These are phyloP conservation scores for Crossaster papposus DNA, from an alignment of 53 echinoderm and acorn worm species.

Conservation along the genomic window DNA sequence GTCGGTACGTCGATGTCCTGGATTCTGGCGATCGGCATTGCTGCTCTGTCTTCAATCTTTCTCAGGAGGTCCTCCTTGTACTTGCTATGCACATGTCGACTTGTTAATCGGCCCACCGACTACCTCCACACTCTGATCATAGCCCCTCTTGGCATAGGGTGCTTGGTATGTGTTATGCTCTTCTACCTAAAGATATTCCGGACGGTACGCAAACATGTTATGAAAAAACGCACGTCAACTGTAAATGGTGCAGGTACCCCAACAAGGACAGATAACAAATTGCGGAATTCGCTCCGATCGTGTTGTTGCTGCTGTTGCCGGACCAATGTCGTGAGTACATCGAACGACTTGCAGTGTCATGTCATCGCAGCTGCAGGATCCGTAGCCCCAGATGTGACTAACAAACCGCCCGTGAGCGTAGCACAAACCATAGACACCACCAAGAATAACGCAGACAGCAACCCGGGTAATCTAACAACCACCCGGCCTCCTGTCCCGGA, in stretches of 20 bases:
- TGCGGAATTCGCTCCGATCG: not conserved
- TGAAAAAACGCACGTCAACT: conserved; percentile 53
- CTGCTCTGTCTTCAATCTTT: conserved; percentile 45
- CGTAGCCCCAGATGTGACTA: not conserved
- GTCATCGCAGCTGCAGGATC: not conserved
- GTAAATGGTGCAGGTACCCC: not conserved
- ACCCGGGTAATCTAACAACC: not conserved
- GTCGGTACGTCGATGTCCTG: conserved; percentile 68
- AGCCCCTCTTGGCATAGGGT: conserved; percentile 70
- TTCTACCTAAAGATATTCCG: conserved; percentile 79
- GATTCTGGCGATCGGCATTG: conserved; percentile 60
- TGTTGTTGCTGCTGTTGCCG: not conserved
- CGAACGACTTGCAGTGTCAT: not conserved
- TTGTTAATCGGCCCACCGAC: conserved; percentile 8
- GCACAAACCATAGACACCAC: not conserved
- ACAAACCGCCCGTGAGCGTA: conserved; percentile 1
- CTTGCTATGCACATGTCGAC: conserved; percentile 70
- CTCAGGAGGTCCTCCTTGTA: conserved; percentile 64
- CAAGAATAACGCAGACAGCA: not conserved
- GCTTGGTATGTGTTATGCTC: conserved; percentile 61
- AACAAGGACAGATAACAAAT: not conserved
- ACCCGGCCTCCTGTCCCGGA: not conserved
- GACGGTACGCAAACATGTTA: conserved; percentile 79
- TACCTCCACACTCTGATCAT: conserved; percentile 67
- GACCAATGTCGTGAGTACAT: not conserved